Evolutionary conservation across 2,888 invertebrate genomes (phyloP), one percentile per base, ranked within the genome.

Genomic region (Xiphydria camelus): DNA sequence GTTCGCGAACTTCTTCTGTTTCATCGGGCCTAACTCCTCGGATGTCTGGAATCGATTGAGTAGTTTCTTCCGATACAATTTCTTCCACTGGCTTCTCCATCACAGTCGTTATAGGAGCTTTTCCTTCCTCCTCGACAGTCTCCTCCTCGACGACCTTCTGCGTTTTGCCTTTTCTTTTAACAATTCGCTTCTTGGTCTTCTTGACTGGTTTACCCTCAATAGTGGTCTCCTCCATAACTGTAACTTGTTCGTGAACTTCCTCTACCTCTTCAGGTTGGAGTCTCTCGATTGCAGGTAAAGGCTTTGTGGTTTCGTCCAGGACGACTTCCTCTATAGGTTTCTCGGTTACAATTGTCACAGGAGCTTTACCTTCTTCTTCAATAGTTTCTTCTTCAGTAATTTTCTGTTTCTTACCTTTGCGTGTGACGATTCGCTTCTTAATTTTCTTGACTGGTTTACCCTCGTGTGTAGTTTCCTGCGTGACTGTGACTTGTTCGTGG

Each of bases 71-170:
- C 23, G 3, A 17, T 14, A 17, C 12, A 2, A 64, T 61, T 14
- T 63, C 51, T 51, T 69, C 62, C 19, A 58, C 41, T 60, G 64
- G 64, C 35, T 61, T 51, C 7, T 73, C 64, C 29, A 63, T 62
- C 3, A 80, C 76, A 49, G 76, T 77, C 0, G 66, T 70, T 41
- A 72, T 57, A 0, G 76, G 74, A 17, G 56, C 57, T 59, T 76
- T 58, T 62, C 76, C 18, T 51, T 71, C 59, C 48, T 76, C 53
- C 21, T 51, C 34, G 2, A 53, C 47, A 1, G 40, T 60, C 45
- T 37, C 78, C 64, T 77, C 76, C 35, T 57, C 52, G 2, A 49
- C 44, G 1, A 57, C 31, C 22, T 47, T 67, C 39, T 77, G 54
- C 45, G 69, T 70, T 10, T 60, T 64, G 3, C 68, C 76, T 37